Evolutionary conservation across 2,797 vertebrate species (phyloP).

Genomic region (Anas flavirostris): DNA sequence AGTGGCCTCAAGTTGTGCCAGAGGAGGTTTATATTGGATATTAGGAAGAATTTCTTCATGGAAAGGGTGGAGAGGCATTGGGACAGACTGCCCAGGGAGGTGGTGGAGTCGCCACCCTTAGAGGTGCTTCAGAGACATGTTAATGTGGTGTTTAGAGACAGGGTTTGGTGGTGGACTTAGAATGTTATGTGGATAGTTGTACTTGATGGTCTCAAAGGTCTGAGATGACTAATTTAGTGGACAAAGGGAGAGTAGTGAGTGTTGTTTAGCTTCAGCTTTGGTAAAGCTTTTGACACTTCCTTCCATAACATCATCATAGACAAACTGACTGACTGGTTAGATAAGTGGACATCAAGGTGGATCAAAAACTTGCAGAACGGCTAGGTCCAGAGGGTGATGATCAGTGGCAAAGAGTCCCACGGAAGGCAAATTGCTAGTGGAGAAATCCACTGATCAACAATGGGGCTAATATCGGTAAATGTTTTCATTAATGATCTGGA

Average conservation of each 20-base stretch:
- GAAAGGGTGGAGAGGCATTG: no score
- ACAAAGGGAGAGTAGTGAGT: neutral
- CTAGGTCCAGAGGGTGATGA: neutral
- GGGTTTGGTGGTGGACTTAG: no score
- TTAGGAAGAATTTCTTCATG: no score
- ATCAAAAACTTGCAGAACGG: neutral
- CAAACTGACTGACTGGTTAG: neutral
- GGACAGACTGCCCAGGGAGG: no score
- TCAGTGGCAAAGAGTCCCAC: neutral
- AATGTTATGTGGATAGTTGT: no score
- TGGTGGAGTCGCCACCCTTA: no score
- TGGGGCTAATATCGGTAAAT: neutral
- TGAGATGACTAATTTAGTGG: neutral
- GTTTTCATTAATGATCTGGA: neutral
- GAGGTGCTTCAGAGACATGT: no score
- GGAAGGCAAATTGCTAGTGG: neutral
- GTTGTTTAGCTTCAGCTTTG: neutral
- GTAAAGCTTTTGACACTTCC: neutral
- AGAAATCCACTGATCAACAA: neutral
- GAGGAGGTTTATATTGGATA: no score
- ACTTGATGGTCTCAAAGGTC: neutral
- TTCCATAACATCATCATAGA: neutral
- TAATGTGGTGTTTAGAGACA: no score
- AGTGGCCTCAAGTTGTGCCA: no score
- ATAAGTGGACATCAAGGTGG: accelerated